Evolutionary conservation across 2,797 vertebrate genomes (phyloP), one percentile per base, ranked within the genome.

Genomic region (Gymnothorax reevesii): DNA sequence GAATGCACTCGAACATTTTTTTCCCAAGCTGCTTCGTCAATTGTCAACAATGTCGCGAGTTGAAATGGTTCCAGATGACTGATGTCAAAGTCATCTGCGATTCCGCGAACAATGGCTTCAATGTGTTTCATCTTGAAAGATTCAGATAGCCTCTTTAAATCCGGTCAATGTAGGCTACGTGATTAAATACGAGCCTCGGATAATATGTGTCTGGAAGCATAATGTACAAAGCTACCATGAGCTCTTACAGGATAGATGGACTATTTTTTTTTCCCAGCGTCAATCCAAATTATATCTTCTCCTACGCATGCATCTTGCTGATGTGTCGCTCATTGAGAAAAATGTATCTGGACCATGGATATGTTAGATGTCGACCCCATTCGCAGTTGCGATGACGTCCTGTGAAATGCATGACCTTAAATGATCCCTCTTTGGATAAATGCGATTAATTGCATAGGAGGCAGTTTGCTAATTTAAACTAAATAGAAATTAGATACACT

Each of bases 391-490:
- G 52, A 66, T 55, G 77, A 80, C 54, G 60, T 83, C 62, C 64
- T 57, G 82, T 59, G 83, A 49, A 49, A 83, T 15, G 25, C 10
- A 82, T 57, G 83, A 52, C 54, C 82, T 83, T 49, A 83, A 57
- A 86, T 73, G 86, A 83, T 83, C 85, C 84, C 82, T 22, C 27
- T 86, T 89, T 87, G 90, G 88, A 87, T 91, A 91, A 93, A 86
- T 87, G 80, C 33, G 42, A 20, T 79, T 90, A 87, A 91, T 94
- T 93, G 90, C 92, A 93, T 92, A 88, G 88, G 91, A 90, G 92
- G 93, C 93, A 93, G 89, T 62, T 91, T 88, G 88, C 89, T 88
- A 92, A 83, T 90, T 88, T 71, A 83, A 84, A 73, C 54, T 64
- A 83, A 83, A 85, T 88, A 87, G 87, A 91, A 64, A 91, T 89